These are phyloP conservation scores for Macrophya annulata DNA, from an alignment of 2,888 invertebrate genomes.

Conservation along the genomic window DNA sequence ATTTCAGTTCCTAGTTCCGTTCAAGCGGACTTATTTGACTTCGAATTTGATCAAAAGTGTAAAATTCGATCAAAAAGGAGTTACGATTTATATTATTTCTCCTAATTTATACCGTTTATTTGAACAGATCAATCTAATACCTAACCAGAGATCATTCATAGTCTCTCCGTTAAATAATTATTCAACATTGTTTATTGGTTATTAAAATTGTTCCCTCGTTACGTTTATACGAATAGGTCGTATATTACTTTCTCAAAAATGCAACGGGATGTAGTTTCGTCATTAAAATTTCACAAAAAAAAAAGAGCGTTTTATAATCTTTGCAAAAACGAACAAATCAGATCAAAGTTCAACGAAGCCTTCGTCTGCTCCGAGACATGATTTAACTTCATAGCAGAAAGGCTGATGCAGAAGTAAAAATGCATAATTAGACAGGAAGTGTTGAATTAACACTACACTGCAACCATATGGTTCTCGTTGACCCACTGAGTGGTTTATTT, in stretches of 20 bases:
- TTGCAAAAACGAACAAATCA: too few relatives aligned
- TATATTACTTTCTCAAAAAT: not conserved
- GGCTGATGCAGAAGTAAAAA: not conserved
- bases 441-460: not conserved
- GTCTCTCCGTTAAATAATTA: not conserved
- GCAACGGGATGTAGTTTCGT: not conserved
- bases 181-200: not conserved
- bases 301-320: not conserved
- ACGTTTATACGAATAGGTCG: too few relatives aligned
- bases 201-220: not conserved
- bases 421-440: constrained; percentile 26
- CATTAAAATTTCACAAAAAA: not conserved
- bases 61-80: not conserved
- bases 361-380: not conserved
- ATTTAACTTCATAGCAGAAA: not conserved
- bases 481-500: constrained; percentile 39
- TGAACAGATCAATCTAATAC: not conserved
- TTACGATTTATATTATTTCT: not conserved
- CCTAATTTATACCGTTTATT: not conserved
- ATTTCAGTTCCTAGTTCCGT: not conserved
- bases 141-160: not conserved
- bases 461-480: constrained; percentile 6
- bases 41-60: not conserved
- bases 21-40: not conserved
- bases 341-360: too few relatives aligned